Percentiles rank a stretch among this genome's conserved stretches.
phyloP scores from a whole-genome alignment of 2,888 invertebrate species.

The Cybosia mesomella region DNA sequence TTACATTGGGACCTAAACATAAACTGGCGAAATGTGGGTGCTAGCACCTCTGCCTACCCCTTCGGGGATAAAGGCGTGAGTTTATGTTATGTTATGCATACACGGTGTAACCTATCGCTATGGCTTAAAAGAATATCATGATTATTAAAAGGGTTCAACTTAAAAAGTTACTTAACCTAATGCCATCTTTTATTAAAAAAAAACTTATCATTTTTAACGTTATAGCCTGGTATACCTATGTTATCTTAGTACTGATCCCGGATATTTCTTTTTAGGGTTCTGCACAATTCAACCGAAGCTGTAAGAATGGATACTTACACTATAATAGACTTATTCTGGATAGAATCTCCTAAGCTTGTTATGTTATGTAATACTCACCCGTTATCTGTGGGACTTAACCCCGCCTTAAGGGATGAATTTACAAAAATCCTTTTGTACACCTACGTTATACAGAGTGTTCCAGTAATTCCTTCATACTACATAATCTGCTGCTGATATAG shows the following conservation, averaged over 20 bases:
- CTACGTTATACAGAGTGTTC: background rate
- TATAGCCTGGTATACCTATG: background rate
- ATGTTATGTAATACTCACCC: background rate
- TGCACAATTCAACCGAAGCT: background rate
- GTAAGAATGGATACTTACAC: conserved; percentile 1
- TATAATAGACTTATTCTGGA: conserved; percentile 4
- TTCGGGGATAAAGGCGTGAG: too few relatives aligned
- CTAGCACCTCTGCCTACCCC: too few relatives aligned
- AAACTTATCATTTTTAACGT: background rate
- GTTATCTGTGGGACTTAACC: background rate
- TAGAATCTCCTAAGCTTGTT: background rate
- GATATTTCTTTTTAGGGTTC: background rate
- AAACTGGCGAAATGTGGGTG: too few relatives aligned
- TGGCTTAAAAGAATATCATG: too few relatives aligned
- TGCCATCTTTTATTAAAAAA: too few relatives aligned
- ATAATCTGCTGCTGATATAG: background rate
- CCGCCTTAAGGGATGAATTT: background rate
- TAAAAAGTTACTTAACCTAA: background rate
- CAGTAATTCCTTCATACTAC: background rate
- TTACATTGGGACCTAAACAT: too few relatives aligned
- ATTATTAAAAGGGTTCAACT: too few relatives aligned
- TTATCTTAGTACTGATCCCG: background rate
- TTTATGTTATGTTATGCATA: too few relatives aligned
- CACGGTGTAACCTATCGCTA: too few relatives aligned
- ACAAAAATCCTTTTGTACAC: conserved; percentile 5